These are phyloP conservation scores for Dynastes tityus DNA, from an alignment of 2,888 invertebrate species.

Conservation along the genomic window DNA sequence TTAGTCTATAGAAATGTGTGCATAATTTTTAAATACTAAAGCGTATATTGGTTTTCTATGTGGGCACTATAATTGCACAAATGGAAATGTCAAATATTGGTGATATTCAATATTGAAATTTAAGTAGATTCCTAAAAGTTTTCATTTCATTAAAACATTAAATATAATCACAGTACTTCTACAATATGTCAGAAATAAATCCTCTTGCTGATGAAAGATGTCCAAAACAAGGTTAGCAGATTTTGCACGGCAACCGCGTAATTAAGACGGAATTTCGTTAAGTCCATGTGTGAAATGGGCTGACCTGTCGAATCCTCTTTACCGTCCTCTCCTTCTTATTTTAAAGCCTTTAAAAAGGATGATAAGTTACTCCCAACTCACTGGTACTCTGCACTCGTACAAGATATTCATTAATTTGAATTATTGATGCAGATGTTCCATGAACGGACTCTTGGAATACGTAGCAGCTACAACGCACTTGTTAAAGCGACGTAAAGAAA, in stretches of 20 bases:
- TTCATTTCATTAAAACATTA: too few species aligned
- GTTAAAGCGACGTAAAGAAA: slow-evolving; percentile 13
- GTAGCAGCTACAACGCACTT: slow-evolving; percentile 20
- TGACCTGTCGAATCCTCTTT: not conserved
- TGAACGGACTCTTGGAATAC: not conserved
- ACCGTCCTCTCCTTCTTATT: not conserved
- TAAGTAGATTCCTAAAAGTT: too few species aligned
- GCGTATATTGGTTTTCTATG: too few species aligned
- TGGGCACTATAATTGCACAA: too few species aligned
- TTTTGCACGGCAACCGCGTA: not conserved
- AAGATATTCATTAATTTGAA: slow-evolving; percentile 38
- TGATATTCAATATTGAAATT: too few species aligned
- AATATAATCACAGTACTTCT: too few species aligned
- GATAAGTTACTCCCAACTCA: slow-evolving; percentile 23
- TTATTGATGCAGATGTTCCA: slow-evolving; percentile 30
- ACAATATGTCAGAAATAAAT: not conserved
- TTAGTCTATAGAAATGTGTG: too few species aligned
- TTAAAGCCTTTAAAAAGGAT: slow-evolving; percentile 10
- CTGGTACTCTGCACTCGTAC: slow-evolving; percentile 3
- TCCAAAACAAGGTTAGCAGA: not conserved
- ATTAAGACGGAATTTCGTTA: slow-evolving; percentile 4
- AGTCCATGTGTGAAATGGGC: not conserved
- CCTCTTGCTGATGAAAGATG: not conserved
- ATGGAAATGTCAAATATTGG: too few species aligned
- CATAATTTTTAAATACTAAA: too few species aligned